Conservation (phyloP, 2,113 vertebrate genomes). For the Engraulis encrasicolus region DNA sequence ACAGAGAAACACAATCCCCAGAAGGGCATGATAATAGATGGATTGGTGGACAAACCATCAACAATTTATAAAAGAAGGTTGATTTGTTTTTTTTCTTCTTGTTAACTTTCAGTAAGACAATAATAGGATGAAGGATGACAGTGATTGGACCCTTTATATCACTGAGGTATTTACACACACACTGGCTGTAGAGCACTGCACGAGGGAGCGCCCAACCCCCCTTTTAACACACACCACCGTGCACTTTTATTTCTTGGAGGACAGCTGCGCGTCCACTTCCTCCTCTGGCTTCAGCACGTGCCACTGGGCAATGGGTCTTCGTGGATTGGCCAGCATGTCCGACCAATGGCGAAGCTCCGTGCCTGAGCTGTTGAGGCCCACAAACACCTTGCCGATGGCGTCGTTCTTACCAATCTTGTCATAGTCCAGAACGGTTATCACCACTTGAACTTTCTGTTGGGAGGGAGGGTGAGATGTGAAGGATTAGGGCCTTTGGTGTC, state of each 20-base stretch:
- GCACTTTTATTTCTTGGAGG: constrained; percentile 88
- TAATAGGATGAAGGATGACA: constrained; percentile 75
- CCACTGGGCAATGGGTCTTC: constrained; percentile 98
- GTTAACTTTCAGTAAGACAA: constrained; percentile 43
- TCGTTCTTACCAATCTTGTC: constrained; percentile 99
- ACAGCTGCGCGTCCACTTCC: constrained; percentile 95
- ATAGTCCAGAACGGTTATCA: constrained; percentile 99
- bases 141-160: constrained; percentile 90
- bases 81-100: constrained; percentile 61
- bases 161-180: constrained; percentile 99
- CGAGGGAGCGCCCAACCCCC: constrained; percentile 71
- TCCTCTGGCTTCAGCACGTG: constrained; percentile 95
- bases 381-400: constrained; percentile 98
- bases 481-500: background rate
- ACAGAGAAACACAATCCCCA: constrained; percentile 41
- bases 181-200: constrained; percentile 97
- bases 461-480: background rate
- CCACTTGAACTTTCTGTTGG: constrained; percentile 96
- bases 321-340: constrained; percentile 97
- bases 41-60: constrained; percentile 46
- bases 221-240: constrained; percentile 38
- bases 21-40: background rate
- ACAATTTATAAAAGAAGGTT: constrained; percentile 51
- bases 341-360: constrained; percentile 98
- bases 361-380: constrained; percentile 96